Evolutionary conservation across 2,797 vertebrate species (phyloP).

Genomic region (Anniella stebbinsi): DNA sequence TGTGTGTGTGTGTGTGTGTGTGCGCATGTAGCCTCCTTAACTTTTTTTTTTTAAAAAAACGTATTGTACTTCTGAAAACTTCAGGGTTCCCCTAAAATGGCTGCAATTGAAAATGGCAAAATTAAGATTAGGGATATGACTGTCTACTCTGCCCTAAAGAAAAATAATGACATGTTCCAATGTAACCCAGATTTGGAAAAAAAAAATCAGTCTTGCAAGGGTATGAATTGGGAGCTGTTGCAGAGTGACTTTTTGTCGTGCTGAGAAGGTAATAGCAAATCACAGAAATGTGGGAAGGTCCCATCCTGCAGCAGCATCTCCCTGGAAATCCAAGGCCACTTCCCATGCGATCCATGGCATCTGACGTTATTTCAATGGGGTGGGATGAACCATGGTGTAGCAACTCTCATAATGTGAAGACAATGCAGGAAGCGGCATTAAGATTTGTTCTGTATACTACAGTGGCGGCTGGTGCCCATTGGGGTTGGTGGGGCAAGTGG

Average conservation of each 20-base stretch:
- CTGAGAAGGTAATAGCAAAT: background rate
- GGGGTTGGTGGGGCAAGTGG: too few relatives aligned
- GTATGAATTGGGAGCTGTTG: background rate
- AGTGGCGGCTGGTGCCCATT: background rate
- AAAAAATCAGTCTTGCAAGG: background rate
- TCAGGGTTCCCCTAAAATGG: background rate
- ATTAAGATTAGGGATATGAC: background rate
- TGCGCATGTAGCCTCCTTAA: too few relatives aligned
- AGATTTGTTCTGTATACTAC: background rate
- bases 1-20: background rate
- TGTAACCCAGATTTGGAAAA: background rate
- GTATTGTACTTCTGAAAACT: too few relatives aligned
- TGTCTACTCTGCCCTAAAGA: too few relatives aligned
- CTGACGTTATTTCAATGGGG: background rate
- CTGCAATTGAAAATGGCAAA: background rate
- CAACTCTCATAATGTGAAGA: background rate
- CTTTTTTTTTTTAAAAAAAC: background rate
- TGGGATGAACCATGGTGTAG: background rate
- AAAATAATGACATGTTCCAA: background rate
- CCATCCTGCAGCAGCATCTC: background rate
- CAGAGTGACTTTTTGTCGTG: background rate
- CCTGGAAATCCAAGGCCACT: background rate
- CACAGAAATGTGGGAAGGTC: background rate
- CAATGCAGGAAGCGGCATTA: background rate
- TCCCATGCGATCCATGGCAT: background rate